phyloP scores from a whole-genome alignment of 2,888 invertebrate species.

The Tridacna crocea region DNA sequence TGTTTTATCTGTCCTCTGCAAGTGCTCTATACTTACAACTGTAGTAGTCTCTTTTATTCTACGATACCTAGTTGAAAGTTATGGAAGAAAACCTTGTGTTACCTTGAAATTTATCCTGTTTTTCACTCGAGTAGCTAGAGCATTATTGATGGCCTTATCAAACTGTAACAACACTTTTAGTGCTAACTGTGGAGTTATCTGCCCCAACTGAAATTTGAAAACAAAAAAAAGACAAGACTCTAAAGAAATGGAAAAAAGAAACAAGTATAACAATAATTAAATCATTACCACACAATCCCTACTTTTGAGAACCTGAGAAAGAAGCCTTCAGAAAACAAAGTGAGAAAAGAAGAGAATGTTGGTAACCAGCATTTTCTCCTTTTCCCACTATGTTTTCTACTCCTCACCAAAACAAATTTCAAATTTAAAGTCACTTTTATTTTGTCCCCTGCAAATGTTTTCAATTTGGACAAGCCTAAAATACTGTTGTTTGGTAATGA shows the following conservation, averaged over 20 bases:
- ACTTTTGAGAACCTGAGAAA: no score
- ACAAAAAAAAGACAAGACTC: no score
- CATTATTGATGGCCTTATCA: slow-evolving; percentile 98
- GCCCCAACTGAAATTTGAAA: slow-evolving; percentile 91
- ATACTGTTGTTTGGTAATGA: no score
- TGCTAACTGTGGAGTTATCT: slow-evolving; percentile 96
- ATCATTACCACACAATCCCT: no score
- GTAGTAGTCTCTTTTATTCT: neutral
- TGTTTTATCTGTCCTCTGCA: neutral
- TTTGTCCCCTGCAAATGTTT: no score
- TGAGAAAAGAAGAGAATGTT: no score
- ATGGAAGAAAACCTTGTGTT: slow-evolving; percentile 42
- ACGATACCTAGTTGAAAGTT: neutral
- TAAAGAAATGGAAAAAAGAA: neutral
- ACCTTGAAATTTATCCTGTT: slow-evolving; percentile 97
- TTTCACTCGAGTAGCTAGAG: slow-evolving; percentile 93
- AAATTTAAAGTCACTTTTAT: no score
- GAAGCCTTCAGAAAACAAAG: no score
- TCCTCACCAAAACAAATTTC: no score
- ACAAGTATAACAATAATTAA: neutral
- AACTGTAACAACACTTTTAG: slow-evolving; percentile 97
- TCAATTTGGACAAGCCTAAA: no score
- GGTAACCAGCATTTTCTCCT: no score
- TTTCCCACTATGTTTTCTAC: no score
- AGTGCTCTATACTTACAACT: neutral